Conservation (phyloP, 2,888 invertebrate species). For the Athrips mouffetella region DNA sequence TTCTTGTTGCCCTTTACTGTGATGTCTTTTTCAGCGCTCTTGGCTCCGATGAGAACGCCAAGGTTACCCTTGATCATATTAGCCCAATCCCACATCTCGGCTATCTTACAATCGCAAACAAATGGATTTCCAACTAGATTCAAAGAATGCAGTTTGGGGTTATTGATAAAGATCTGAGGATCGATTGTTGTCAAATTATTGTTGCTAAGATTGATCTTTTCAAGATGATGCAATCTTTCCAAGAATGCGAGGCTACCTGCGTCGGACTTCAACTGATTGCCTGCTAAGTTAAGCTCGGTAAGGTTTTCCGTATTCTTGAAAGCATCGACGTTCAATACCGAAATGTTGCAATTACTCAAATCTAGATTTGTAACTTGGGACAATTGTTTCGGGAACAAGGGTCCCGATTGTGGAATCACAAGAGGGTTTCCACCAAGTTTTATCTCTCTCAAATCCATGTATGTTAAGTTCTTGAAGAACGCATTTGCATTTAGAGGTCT, state of each 20-base stretch:
- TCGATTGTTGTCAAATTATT: constrained; percentile 80
- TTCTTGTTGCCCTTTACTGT: constrained; percentile 81
- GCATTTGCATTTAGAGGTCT: constrained; percentile 81
- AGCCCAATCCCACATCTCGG: constrained; percentile 86
- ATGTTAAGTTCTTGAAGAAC: constrained; percentile 81
- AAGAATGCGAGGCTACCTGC: constrained; percentile 76
- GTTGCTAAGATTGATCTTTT: constrained; percentile 80
- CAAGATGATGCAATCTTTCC: constrained; percentile 73
- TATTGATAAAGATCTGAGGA: constrained; percentile 74
- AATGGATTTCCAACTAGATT: constrained; percentile 84
- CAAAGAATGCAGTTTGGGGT: constrained; percentile 78
- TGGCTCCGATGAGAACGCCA: constrained; percentile 81
- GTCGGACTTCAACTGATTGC: constrained; percentile 74
- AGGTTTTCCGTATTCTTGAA: constrained; percentile 81
- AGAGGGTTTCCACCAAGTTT: constrained; percentile 83
- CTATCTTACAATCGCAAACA: constrained; percentile 82
- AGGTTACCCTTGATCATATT: constrained; percentile 81
- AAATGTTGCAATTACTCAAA: constrained; percentile 81
- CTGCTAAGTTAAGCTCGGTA: constrained; percentile 79
- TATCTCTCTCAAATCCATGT: constrained; percentile 82
- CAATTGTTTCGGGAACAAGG: constrained; percentile 81
- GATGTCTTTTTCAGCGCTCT: constrained; percentile 80
- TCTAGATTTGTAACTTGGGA: constrained; percentile 81
- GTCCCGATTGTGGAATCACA: constrained; percentile 76
- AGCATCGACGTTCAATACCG: constrained; percentile 77